Evolutionary conservation across 37 sponge, comb jelly and placozoan species (phyloP).

Genomic region (Corticium candelabrum): DNA sequence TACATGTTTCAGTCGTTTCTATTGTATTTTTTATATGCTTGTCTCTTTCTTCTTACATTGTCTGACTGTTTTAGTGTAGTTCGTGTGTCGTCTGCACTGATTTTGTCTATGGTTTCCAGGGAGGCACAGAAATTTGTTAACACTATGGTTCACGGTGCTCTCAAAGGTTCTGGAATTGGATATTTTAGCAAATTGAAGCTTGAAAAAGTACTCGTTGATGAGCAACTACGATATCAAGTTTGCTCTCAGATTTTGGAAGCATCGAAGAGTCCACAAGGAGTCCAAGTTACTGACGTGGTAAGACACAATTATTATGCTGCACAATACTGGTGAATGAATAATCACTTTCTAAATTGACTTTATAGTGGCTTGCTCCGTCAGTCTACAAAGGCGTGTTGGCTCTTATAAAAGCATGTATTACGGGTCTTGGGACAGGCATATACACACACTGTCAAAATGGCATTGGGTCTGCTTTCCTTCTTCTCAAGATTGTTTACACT

Average conservation of each 20-base stretch:
- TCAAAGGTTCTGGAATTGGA: background rate
- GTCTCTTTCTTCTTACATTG: too few relatives aligned
- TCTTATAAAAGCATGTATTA: background rate
- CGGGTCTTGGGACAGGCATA: background rate
- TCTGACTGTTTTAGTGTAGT: too few relatives aligned
- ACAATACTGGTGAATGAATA: background rate
- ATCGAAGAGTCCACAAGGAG: background rate
- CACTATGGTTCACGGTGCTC: background rate
- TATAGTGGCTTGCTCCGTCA: background rate
- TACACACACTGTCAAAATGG: background rate
- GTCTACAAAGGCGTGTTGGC: background rate
- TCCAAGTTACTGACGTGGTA: background rate
- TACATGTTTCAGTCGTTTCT: too few relatives aligned
- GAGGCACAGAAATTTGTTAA: background rate
- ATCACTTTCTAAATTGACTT: background rate
- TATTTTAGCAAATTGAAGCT: background rate
- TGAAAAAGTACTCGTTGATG: background rate
- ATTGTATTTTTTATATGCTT: background rate
- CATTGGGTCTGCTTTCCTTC: background rate
- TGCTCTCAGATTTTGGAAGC: background rate
- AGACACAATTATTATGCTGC: too few relatives aligned
- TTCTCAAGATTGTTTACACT: background rate
- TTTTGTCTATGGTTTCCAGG: background rate
- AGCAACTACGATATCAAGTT: background rate
- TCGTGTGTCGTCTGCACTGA: too few relatives aligned